These are phyloP conservation scores for Limonius californicus DNA, from an alignment of 1,140 invertebrate species.

Conservation along the genomic window DNA sequence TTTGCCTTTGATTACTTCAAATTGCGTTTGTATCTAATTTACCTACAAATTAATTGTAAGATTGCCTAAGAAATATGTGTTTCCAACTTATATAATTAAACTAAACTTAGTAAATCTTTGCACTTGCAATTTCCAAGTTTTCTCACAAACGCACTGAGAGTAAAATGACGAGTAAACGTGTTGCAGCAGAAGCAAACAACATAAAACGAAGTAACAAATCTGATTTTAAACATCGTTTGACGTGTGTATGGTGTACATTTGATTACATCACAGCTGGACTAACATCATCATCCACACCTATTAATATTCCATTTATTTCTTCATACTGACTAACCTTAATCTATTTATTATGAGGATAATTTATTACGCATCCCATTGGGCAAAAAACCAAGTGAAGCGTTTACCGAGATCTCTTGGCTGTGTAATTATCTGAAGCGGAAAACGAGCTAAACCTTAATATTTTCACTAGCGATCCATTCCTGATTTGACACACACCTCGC, in stretches of 20 bases:
- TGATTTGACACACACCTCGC: background rate
- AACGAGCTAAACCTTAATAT: background rate
- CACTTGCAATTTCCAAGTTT: background rate
- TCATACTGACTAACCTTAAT: conserved; percentile 1
- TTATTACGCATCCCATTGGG: background rate
- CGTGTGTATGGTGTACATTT: conserved; percentile 20
- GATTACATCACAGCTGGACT: conserved; percentile 20
- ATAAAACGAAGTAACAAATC: conserved; percentile 16
- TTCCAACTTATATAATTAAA: too few species aligned
- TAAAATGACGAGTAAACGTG: background rate
- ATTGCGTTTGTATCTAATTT: too few species aligned
- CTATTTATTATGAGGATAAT: conserved; percentile 12
- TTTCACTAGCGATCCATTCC: background rate
- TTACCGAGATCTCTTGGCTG: background rate
- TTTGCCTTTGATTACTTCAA: too few species aligned
- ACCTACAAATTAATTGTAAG: too few species aligned
- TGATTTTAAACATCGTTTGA: conserved; percentile 22
- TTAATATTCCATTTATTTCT: conserved; percentile 13
- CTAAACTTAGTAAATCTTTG: background rate
- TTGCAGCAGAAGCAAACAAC: too few species aligned
- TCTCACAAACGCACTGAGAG: too few species aligned
- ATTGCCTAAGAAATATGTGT: too few species aligned
- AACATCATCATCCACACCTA: conserved; percentile 15
- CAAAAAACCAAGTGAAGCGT: conserved; percentile 2
- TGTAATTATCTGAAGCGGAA: background rate